Base-by-base conservation (phyloP, 2,797 vertebrate species). In the Pseudomugil gertrudae region DNA sequence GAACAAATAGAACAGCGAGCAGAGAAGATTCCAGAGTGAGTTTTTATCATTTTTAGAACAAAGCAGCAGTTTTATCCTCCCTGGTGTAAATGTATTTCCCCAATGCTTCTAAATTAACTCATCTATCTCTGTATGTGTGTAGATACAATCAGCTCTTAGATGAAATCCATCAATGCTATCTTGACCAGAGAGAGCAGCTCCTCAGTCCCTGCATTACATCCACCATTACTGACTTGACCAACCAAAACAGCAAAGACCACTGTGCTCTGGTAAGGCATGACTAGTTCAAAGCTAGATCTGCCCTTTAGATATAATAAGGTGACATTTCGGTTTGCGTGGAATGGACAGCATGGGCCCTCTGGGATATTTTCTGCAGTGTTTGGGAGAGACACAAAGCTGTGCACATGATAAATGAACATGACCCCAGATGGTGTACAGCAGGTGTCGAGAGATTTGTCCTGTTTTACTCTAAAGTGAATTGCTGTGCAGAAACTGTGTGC, bases 101-200 rank as follows among this genome's bases (percentile, higher is more conserved):
- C n/a, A n/a, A 48, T 50, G 32, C 38, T 40, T 9, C 26, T 30
- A 48, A 80, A 70, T 67, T 0, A 61, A 51, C 9, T 63, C 19
- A 17, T 72, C 23, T 17, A 3, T 74, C 4, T 63, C 9, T 51
- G 52, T 35, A 67, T 61, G 43, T 52, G 69, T 52, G 11, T 83
- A 99, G 98, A 89, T 99, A 99, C 88, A 95, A 95, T 55, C 96
- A 97, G 65, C 93, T 99, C 40, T 90, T 99, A 26, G 95, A 86
- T 68, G 96, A 99, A 87, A 95, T 99, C 76, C 98, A 99, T 87
- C 96, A 96, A 19, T 98, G 97, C 89, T 99, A 99, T 87, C 94
- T 97, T 1, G 95, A 97, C 84, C 98, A 99, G 91, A 93, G 98
- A 84, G 95, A 97, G 62, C 93, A 94, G 79, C 93, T 99, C 30